Evolutionary conservation across 2,113 vertebrate genomes (phyloP).

Genomic region (Upupa epops): DNA sequence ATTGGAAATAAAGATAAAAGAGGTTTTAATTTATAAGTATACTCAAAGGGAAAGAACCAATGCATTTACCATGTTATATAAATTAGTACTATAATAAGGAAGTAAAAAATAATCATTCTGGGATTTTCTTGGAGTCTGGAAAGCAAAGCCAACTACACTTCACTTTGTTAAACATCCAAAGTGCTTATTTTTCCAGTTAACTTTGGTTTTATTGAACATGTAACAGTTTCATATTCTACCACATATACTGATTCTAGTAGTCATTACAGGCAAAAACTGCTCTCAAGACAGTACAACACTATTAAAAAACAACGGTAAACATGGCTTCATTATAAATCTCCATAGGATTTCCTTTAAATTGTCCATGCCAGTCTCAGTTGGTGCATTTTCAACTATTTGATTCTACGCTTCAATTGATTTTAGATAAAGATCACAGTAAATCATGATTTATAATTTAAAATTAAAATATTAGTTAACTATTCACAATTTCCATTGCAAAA

Average conservation of each 20-base stretch:
- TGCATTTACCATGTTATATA: not conserved
- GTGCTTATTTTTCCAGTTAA: not conserved
- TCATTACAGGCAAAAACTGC: not conserved
- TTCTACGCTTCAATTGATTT: not conserved
- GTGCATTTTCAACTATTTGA: not conserved
- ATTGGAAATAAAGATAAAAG: not conserved
- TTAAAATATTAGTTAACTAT: not conserved
- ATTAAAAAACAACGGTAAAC: not conserved
- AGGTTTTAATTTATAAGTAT: not conserved
- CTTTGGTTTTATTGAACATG: not conserved
- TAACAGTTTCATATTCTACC: not conserved
- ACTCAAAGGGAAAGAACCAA: not conserved
- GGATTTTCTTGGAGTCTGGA: not conserved
- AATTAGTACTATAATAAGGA: not conserved
- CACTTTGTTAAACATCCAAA: not conserved
- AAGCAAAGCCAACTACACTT: not conserved
- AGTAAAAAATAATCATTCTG: not conserved
- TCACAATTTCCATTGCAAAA: not conserved
- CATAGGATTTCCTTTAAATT: not conserved
- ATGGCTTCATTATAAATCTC: not conserved
- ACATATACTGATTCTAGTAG: not conserved
- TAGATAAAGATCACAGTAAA: not conserved
- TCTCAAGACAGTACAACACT: not conserved
- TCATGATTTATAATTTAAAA: not conserved
- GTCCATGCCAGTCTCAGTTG: not conserved